Percentiles rank a stretch among this genome's conserved stretches.
These are phyloP conservation scores for Melipona bicolor DNA, from an alignment of 2,888 invertebrate species.

Conservation along the genomic window DNA sequence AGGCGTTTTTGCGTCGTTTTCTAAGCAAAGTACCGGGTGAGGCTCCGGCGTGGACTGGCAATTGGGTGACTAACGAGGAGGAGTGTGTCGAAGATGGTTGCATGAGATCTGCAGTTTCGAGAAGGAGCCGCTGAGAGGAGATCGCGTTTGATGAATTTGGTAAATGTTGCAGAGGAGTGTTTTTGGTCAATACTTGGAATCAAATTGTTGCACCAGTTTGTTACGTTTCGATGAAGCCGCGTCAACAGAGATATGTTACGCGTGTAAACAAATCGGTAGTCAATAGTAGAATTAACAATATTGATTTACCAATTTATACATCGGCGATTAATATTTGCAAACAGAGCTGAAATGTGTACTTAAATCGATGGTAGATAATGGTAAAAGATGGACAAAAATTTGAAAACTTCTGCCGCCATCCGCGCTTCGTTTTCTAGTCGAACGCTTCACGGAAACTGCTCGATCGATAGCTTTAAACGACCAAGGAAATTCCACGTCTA, in stretches of 20 bases:
- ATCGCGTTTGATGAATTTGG: background rate
- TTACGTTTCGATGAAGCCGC: background rate
- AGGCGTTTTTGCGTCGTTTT: slow-evolving; percentile 3
- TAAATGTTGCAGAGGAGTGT: background rate
- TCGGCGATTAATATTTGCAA: background rate
- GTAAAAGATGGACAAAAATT: background rate
- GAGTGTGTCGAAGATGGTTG: background rate
- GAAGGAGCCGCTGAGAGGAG: too few relatives aligned
- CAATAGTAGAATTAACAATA: background rate
- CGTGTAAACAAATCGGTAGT: background rate
- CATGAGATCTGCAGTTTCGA: too few relatives aligned
- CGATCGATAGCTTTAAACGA: background rate
- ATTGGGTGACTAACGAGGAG: slow-evolving; percentile 9
- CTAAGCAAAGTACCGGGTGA: background rate
- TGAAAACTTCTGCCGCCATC: background rate
- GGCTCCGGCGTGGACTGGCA: background rate
- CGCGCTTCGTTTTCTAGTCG: background rate
- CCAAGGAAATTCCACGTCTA: background rate
- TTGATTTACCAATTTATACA: background rate
- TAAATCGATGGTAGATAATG: background rate
- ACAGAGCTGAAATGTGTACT: background rate
- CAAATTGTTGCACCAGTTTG: background rate
- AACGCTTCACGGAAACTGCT: background rate
- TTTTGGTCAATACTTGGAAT: background rate
- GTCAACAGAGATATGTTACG: background rate